Evolutionary conservation across 2,888 invertebrate genomes (phyloP).

Genomic region (Eledone cirrhosa): DNA sequence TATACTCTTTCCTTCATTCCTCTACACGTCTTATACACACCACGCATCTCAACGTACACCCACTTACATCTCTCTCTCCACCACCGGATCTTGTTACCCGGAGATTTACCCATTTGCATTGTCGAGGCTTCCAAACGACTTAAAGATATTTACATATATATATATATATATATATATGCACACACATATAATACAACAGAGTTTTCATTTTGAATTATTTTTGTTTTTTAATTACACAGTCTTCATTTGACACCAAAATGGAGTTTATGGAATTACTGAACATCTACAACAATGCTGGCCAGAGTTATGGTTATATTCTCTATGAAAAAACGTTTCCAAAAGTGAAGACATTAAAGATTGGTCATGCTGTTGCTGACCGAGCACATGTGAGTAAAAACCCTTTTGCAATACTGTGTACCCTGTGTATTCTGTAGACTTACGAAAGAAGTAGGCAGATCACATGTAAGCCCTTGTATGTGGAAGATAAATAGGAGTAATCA

Average conservation of each 20-base stretch:
- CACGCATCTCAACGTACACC: no score
- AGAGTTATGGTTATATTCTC: constrained; percentile 72
- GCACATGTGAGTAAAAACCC: constrained; percentile 62
- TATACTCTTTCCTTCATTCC: no score
- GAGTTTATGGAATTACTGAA: constrained; percentile 63
- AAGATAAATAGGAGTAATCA: no score
- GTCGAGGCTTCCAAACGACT: no score
- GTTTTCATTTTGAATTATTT: background rate
- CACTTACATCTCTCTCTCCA: no score
- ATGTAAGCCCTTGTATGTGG: no score
- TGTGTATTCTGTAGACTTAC: no score
- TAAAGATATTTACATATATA: background rate
- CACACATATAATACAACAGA: background rate
- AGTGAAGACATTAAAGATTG: constrained; percentile 43
- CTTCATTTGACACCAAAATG: background rate
- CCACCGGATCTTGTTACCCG: no score
- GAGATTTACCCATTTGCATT: no score
- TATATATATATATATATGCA: background rate
- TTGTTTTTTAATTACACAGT: background rate
- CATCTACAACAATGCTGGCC: constrained; percentile 68
- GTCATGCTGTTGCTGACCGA: constrained; percentile 67
- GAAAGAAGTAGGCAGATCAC: no score
- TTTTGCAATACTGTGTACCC: no score
- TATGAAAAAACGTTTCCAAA: constrained; percentile 67
- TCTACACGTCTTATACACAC: no score